A percentile compares a stretch with the other conserved stretches of the same genome.
These are phyloP conservation scores for Cephus cinctus DNA, from an alignment of 1,140 invertebrate species.

Conservation along the genomic window DNA sequence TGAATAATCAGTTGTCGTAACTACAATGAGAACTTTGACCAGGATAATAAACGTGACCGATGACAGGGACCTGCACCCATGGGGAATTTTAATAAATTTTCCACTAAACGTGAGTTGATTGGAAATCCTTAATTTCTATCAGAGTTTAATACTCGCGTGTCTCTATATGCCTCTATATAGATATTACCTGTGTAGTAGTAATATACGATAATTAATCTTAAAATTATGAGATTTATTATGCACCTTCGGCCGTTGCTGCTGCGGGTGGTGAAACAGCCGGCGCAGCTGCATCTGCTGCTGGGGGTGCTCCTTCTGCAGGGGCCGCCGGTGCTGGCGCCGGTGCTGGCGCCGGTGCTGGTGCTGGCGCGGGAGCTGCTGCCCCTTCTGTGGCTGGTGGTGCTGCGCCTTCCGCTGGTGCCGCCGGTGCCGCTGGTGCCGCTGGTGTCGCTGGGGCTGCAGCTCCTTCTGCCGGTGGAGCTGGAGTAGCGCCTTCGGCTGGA, in stretches of 20 bases:
- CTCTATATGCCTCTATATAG: too few species aligned
- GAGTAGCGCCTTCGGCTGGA: slow-evolving; percentile 40
- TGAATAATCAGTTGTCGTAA: not conserved
- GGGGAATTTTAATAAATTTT: too few species aligned
- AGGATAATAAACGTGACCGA: too few species aligned
- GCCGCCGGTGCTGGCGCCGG: slow-evolving; percentile 31
- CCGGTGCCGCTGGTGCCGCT: slow-evolving; percentile 29
- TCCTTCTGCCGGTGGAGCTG: slow-evolving; percentile 22
- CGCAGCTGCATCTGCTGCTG: slow-evolving; percentile 1
- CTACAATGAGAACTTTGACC: too few species aligned
- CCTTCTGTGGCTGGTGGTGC: slow-evolving; percentile 8
- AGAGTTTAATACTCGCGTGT: too few species aligned
- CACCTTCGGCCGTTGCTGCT: slow-evolving; percentile 23
- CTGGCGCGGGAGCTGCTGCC: not conserved
- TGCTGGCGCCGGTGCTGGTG: slow-evolving; percentile 14
- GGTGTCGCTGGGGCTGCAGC: slow-evolving; percentile 17
- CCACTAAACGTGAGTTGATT: too few species aligned
- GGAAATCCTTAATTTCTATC: too few species aligned
- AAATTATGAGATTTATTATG: too few species aligned
- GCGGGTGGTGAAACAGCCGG: slow-evolving; percentile 17
- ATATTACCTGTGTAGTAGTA: too few species aligned
- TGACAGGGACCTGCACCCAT: too few species aligned
- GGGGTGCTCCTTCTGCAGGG: slow-evolving; percentile 27
- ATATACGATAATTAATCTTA: too few species aligned
- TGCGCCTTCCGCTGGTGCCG: slow-evolving; percentile 36